These are phyloP conservation scores for Hydra vulgaris DNA, from an alignment of 30 jellyfish, hydroid and myxozoan genomes.

Conservation along the genomic window DNA sequence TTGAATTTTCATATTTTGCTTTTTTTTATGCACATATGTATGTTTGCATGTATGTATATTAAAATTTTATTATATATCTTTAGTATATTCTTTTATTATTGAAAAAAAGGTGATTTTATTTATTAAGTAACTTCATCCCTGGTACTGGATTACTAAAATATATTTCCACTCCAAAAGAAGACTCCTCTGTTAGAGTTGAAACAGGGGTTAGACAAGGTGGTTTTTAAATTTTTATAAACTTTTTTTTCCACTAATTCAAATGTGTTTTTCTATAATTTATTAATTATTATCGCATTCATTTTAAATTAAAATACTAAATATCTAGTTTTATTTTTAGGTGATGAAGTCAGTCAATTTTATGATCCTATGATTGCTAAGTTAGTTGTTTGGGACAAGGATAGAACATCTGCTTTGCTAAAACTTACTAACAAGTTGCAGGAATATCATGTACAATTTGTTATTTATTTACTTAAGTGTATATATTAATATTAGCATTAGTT, in stretches of 20 bases:
- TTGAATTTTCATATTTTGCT: background rate
- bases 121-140: slow-evolving; percentile 70
- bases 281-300: too few relatives aligned
- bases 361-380: slow-evolving; percentile 95
- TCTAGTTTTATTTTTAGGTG: slow-evolving; percentile 45
- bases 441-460: slow-evolving; percentile 47
- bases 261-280: too few relatives aligned
- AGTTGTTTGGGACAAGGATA: slow-evolving; percentile 63
- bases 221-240: background rate
- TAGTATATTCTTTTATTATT: too few relatives aligned
- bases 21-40: background rate
- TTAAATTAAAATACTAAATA: too few relatives aligned
- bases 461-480: too few relatives aligned
- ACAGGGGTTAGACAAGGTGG: slow-evolving; percentile 95
- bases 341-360: slow-evolving; percentile 75
- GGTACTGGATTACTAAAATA: slow-evolving; percentile 77
- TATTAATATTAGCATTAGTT: too few relatives aligned
- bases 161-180: slow-evolving; percentile 61
- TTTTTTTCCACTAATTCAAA: too few relatives aligned
- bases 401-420: slow-evolving; percentile 70
- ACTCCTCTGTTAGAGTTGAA: slow-evolving; percentile 61
- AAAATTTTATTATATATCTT: too few relatives aligned
- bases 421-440: slow-evolving; percentile 50
- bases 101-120: background rate
- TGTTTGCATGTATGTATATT: too few relatives aligned